Base-by-base conservation (phyloP, 1,140 invertebrate species). In the Ceratina australensis region DNA sequence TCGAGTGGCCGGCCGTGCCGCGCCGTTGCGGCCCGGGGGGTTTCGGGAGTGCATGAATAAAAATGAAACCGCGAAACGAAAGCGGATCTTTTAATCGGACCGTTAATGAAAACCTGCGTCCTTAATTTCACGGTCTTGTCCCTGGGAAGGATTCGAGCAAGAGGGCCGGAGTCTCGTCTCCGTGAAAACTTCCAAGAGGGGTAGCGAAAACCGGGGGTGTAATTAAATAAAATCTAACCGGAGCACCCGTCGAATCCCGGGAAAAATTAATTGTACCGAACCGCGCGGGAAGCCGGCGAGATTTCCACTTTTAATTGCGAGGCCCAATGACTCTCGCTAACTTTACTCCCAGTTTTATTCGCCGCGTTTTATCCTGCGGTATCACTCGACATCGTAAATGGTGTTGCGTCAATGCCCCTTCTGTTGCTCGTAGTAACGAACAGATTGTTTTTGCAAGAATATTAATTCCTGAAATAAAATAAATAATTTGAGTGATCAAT, bases 221-320 rank as follows among this genome's bases (percentile, higher is more conserved):
- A 86, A 86, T 86, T 77, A 84, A 86, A 84, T 80, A 82, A 86
- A 86, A 86, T 80, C 75, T 73, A 79, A 84, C 69, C 33, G 65
- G 71, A 78, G 50, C 77, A 33, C 59, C 33, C 49, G 77, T 72
- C 68, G 72, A 77, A 68, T 75, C 56, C 16, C 66, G 56, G 59
- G 74, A 78, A 65, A 80, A 80, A 86, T 86, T 86, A 86, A 86
- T 84, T 78, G 80, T 76, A 84, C 74, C 63, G 63, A 64, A 60
- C 61, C 52, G 56, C 57, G 16, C 57, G 50, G 80, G 75, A 80
- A 82, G 56, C 13, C 56, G 54, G 28, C 47, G 78, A 84, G 80
- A 80, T 82, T 86, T 80, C 78, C 82, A 80, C 59, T 78, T 84
- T 86, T 84, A 84, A 86, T 86, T 82, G 75, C 80, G 50, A 80